Percentiles rank a stretch among this genome's conserved stretches.
These are phyloP conservation scores for Cardiocondyla obscurior DNA, from an alignment of 1,140 invertebrate genomes.

Conservation along the genomic window DNA sequence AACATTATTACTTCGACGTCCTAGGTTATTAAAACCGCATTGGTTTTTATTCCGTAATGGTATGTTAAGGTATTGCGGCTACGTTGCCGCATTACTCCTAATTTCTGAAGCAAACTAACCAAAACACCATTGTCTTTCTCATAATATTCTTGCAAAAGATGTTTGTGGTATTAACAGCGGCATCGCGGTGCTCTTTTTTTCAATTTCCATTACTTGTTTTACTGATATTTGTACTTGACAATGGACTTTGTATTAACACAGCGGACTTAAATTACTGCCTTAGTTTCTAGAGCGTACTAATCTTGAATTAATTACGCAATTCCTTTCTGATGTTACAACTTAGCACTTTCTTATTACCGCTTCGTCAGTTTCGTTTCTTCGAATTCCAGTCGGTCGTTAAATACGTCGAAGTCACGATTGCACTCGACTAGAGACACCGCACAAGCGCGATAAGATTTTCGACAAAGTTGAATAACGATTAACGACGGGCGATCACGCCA, in stretches of 20 bases:
- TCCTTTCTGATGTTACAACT: slow-evolving; percentile 31
- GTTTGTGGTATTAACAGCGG: slow-evolving; percentile 6
- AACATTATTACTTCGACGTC: slow-evolving; percentile 37
- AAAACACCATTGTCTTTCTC: neutral
- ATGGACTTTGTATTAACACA: too few species aligned
- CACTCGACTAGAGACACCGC: neutral
- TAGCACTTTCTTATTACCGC: slow-evolving; percentile 49
- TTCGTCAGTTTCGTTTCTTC: slow-evolving; percentile 29
- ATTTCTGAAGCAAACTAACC: neutral
- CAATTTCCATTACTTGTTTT: neutral
- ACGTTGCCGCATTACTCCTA: too few species aligned
- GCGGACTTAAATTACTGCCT: neutral
- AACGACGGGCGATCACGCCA: neutral
- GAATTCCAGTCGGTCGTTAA: slow-evolving; percentile 51
- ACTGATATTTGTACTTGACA: neutral
- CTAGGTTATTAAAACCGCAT: slow-evolving; percentile 20
- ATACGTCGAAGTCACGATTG: slow-evolving; percentile 42
- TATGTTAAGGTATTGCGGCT: too few species aligned
- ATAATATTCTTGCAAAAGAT: neutral
- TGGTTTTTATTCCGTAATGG: too few species aligned
- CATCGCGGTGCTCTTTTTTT: slow-evolving; percentile 11
- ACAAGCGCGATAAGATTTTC: neutral
- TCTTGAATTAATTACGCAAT: slow-evolving; percentile 73
- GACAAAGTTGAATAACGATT: slow-evolving; percentile 3
- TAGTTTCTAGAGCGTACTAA: slow-evolving; percentile 46